These are phyloP conservation scores for Cryptoleucopteryx plumbea DNA, from an alignment of 2,113 vertebrate species.

Conservation along the genomic window DNA sequence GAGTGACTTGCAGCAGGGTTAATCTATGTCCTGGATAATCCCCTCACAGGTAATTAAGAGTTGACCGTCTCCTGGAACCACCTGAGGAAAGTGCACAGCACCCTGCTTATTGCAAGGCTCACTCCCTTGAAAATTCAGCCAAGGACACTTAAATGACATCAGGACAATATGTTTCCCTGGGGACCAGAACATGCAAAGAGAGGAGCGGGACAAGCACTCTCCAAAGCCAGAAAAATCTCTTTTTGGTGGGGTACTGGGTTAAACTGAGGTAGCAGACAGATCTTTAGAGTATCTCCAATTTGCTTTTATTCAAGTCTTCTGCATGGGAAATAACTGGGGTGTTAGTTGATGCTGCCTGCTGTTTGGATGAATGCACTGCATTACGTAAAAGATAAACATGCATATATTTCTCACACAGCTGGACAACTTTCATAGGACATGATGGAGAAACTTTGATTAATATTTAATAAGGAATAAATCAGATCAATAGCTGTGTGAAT, in stretches of 20 bases:
- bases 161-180: neutral
- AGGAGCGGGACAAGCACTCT: neutral
- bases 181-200: neutral
- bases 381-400: neutral
- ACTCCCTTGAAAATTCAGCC: neutral
- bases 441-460: neutral
- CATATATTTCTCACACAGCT: neutral
- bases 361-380: neutral
- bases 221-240: neutral
- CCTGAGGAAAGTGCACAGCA: neutral
- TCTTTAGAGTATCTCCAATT: neutral
- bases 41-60: neutral
- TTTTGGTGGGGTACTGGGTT: neutral
- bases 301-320: neutral
- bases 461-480: conserved; percentile 25
- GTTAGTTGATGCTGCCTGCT: neutral
- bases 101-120: neutral
- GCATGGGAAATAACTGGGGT: neutral
- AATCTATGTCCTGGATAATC: neutral
- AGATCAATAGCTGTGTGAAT: neutral
- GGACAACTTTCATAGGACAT: neutral
- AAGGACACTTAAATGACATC: fast-evolving
- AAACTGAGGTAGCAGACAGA: neutral
- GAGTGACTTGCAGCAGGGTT: neutral
- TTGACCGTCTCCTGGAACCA: fast-evolving